Percentiles rank a stretch among this genome's conserved stretches.
phyloP scores from a whole-genome alignment of 2,113 vertebrate species.

The Oplegnathus fasciatus region DNA sequence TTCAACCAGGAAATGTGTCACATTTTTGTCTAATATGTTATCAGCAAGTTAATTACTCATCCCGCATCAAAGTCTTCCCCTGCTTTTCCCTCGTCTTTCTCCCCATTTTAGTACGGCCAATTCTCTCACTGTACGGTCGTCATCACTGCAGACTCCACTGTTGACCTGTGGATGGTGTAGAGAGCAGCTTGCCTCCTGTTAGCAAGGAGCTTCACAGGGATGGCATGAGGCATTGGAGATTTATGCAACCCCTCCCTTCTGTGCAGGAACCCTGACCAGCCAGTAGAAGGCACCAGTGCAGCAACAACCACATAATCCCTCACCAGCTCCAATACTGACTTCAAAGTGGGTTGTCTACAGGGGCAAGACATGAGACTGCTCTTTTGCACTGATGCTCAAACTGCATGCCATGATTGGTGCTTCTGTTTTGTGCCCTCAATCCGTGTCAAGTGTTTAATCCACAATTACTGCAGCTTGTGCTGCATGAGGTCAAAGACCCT shows the following conservation, averaged over 20 bases:
- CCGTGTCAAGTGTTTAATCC: background rate
- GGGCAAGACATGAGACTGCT: background rate
- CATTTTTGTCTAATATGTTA: background rate
- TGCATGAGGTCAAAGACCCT: constrained; percentile 17
- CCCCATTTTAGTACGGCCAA: background rate
- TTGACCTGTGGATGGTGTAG: background rate
- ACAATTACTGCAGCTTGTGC: constrained; percentile 6
- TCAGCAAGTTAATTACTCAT: background rate
- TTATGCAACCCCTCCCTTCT: background rate
- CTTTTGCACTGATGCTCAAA: background rate
- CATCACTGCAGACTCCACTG: background rate
- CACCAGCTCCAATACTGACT: background rate
- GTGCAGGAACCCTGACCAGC: constrained; percentile 7
- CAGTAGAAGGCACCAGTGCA: constrained; percentile 2
- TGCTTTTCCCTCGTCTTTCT: background rate
- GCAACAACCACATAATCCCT: background rate
- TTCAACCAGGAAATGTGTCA: background rate
- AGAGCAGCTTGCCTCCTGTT: background rate
- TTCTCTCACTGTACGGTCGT: background rate
- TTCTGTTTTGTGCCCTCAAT: background rate
- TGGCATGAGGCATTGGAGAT: background rate
- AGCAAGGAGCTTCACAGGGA: background rate
- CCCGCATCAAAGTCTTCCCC: too few species aligned
- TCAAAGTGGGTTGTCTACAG: background rate
- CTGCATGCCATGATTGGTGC: background rate